These are phyloP conservation scores for Mobula birostris DNA, from an alignment of 2,113 vertebrate genomes.

Conservation along the genomic window DNA sequence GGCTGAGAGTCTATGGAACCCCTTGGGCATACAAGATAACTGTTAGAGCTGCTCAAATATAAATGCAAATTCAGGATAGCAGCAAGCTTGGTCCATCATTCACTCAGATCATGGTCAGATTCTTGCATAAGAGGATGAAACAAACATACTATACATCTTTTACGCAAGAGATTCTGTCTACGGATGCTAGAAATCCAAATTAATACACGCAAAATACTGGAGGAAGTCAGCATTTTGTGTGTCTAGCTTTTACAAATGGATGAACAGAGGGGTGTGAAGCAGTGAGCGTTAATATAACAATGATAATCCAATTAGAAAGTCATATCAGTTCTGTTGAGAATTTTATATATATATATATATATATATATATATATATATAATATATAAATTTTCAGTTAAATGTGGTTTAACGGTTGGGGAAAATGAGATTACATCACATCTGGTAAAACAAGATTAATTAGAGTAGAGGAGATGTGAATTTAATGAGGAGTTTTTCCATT, in stretches of 20 bases:
- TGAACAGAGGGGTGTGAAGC: background rate
- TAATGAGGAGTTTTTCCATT: background rate
- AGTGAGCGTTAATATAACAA: background rate
- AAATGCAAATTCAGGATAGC: too few species aligned
- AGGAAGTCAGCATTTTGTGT: too few species aligned
- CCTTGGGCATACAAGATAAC: background rate
- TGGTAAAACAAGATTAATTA: conserved; percentile 19
- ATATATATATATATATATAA: too few species aligned
- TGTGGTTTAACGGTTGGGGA: background rate
- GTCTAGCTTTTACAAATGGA: background rate
- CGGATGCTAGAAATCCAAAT: too few species aligned
- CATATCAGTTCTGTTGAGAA: conserved; percentile 13
- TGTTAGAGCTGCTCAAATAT: background rate
- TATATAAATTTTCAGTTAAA: background rate
- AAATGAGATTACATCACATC: background rate
- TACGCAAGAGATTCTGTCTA: too few species aligned
- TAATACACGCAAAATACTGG: too few species aligned
- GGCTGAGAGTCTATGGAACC: background rate
- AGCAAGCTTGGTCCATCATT: too few species aligned
- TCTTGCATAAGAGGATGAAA: background rate
- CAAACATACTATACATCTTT: background rate
- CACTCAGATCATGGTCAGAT: too few species aligned
- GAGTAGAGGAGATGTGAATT: background rate
- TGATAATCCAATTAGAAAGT: conserved; percentile 5
- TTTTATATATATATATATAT: background rate